These are phyloP conservation scores for Dascyllus trimaculatus DNA, from an alignment of 2,113 vertebrate genomes.

Conservation along the genomic window DNA sequence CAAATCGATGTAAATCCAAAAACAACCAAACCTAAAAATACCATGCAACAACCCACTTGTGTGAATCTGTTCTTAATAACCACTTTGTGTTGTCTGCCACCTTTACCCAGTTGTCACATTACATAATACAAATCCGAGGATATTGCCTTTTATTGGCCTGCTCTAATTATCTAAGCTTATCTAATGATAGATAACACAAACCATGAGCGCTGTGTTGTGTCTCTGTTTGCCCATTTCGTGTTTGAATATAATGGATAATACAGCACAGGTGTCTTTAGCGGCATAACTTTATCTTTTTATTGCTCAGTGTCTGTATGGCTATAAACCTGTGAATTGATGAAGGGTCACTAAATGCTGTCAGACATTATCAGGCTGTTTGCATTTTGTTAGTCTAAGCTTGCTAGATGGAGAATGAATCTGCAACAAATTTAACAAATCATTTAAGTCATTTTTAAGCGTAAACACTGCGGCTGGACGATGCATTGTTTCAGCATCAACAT, in stretches of 20 bases:
- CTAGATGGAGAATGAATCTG: too few relatives aligned
- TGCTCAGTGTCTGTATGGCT: background rate
- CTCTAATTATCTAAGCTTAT: background rate
- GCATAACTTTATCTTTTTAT: background rate
- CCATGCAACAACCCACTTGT: background rate
- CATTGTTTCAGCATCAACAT: too few relatives aligned
- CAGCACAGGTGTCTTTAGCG: background rate
- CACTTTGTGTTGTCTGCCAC: background rate
- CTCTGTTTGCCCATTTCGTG: background rate
- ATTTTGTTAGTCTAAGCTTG: background rate
- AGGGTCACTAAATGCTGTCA: background rate
- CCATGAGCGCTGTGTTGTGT: background rate
- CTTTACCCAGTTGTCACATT: background rate
- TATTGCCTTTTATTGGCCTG: background rate
- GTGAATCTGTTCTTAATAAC: background rate
- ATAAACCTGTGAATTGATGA: background rate
- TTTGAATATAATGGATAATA: background rate
- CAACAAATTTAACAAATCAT: too few relatives aligned
- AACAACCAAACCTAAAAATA: constrained; percentile 40
- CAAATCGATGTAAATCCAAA: constrained; percentile 13
- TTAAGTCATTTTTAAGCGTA: too few relatives aligned
- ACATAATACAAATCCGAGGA: background rate
- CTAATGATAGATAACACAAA: background rate
- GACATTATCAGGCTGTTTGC: background rate
- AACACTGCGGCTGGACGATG: too few relatives aligned